Base-by-base conservation (phyloP, 2,888 invertebrate species). In the Onchidella celtica region DNA sequence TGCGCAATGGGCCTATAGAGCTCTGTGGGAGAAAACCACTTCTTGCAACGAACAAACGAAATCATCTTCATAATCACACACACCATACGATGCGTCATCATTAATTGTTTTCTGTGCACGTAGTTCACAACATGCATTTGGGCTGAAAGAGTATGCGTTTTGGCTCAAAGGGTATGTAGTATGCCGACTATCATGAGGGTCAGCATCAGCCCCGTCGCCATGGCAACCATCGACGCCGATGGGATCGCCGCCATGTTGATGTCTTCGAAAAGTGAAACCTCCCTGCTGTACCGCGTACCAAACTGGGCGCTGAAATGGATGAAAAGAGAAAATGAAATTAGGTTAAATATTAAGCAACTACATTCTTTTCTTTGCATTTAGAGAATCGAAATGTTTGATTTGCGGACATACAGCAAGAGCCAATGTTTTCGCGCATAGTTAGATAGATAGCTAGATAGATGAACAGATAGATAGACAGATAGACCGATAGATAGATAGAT, bases 201-300 rank as follows among this genome's bases (percentile, higher is more conserved):
- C 27, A 78, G 24, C 14, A 4, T 4, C 21, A 59, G 59, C 59
- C 38, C 66, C 47, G 27, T 4, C n/a, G 17, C 21, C 11, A 3
- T 17, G 32, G 21, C 11, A 24, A 47, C 14, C 3, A 27, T 29
- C 17, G 57, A 55, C n/a, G 14, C 24, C 29, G 59, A 27, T 6
- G 11, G 59, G 2, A 40, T 17, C 2, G 73, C 24, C 11, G 73
- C 73, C 59, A 27, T 61, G 75, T 66, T 73, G 34, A 21, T 63
- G 3, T 77, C 77, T 3, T 77, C 66, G 27, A 34, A 77, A 0
- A 79, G 57, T 3, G 27, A 73, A n/a, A 82, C 40, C 32, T 57
- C 47, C 61, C 82, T 68, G 59, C 82, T 84, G 82, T 82, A 73
- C 36, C 84, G 59, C n/a, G 78, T 57, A 24, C 79, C 79, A 36